Evolutionary conservation across 1,140 invertebrate species (phyloP).

Genomic region (Pachyrhynchus sulphureomaculatus): DNA sequence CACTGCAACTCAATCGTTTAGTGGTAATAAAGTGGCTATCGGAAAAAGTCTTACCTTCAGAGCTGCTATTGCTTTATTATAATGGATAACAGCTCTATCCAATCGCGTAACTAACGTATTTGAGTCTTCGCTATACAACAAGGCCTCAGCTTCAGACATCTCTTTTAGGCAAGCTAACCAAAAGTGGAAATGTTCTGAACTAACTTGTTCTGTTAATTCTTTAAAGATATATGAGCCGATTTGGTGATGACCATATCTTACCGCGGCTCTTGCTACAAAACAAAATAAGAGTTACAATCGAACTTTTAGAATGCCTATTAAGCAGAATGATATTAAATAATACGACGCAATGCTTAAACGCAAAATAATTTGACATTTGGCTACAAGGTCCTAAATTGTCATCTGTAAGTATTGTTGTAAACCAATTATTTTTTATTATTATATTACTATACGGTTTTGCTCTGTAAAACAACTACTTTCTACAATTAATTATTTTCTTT

Average conservation of each 20-base stretch:
- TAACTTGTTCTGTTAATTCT: constrained; percentile 70
- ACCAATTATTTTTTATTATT: no score
- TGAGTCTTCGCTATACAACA: constrained; percentile 44
- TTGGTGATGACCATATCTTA: constrained; percentile 79
- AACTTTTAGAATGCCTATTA: no score
- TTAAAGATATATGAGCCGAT: constrained; percentile 70
- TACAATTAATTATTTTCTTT: no score
- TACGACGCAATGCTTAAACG: no score
- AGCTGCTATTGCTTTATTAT: constrained; percentile 63
- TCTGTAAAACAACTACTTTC: no score
- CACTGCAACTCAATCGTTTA: no score
- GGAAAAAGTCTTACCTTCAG: constrained; percentile 66
- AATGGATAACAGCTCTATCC: constrained; percentile 60
- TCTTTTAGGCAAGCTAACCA: constrained; percentile 81
- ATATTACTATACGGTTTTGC: no score
- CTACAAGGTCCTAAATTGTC: no score
- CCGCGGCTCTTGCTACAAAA: constrained; percentile 69
- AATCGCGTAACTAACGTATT: constrained; percentile 59
- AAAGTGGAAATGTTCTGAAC: constrained; percentile 87
- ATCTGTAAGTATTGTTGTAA: no score
- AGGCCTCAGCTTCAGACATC: constrained; percentile 65
- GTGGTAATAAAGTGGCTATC: no score
- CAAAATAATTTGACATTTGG: no score
- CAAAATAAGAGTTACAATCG: background rate
- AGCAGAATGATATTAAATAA: no score